phyloP scores from a whole-genome alignment of 2,888 invertebrate species.

The Sarcophaga rosellei region DNA sequence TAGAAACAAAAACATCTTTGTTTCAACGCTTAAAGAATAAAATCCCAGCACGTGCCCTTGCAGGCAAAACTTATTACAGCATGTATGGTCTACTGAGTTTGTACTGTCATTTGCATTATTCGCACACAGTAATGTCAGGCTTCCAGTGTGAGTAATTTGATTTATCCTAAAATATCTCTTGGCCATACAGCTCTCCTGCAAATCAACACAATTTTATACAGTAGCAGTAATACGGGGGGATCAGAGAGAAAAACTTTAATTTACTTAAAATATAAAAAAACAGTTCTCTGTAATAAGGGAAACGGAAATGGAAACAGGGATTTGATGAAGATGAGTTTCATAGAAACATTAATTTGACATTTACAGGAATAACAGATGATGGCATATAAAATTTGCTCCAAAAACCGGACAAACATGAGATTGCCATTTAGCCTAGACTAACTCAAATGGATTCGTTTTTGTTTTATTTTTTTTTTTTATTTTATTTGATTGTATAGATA shows the following conservation, averaged over 20 bases:
- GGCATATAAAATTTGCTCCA: background rate
- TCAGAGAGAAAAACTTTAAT: too few relatives aligned
- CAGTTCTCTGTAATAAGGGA: too few relatives aligned
- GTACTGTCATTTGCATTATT: background rate
- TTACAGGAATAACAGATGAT: conserved; percentile 2
- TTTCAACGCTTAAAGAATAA: too few relatives aligned
- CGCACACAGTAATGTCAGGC: too few relatives aligned
- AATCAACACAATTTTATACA: too few relatives aligned
- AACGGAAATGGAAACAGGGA: too few relatives aligned
- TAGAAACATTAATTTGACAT: conserved; percentile 16
- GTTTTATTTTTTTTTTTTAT: background rate
- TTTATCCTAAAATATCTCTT: background rate
- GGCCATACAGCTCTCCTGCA: background rate
- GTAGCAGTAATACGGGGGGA: too few relatives aligned
- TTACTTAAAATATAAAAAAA: too few relatives aligned
- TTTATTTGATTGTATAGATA: background rate
- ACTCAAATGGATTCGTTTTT: background rate
- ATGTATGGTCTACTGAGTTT: conserved; percentile 9
- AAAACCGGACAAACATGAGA: too few relatives aligned
- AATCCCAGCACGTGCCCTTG: too few relatives aligned
- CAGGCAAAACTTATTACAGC: too few relatives aligned
- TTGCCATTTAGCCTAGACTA: background rate
- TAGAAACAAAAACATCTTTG: too few relatives aligned
- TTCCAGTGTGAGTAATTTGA: conserved; percentile 1
- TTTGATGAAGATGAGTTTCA: conserved; percentile 2